Percentiles rank a stretch among this genome's conserved stretches.
Evolutionary conservation across 2,888 invertebrate genomes (phyloP).

Genomic region (Spatulosminthurus flaviceps): DNA sequence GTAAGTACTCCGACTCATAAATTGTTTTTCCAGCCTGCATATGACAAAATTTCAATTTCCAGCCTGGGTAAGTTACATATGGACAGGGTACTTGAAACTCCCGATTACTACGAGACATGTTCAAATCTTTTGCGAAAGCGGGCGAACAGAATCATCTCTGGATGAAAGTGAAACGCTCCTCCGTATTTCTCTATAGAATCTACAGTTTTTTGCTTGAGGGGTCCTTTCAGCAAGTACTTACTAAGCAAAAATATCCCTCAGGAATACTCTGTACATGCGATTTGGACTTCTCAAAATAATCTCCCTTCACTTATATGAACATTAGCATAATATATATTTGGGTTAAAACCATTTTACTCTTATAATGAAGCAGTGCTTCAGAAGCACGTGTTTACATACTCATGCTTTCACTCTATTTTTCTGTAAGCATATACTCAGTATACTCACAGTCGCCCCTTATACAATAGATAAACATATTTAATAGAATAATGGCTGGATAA

Average conservation of each 20-base stretch:
- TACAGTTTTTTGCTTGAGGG: background rate
- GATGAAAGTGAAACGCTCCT: background rate
- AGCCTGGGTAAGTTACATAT: background rate
- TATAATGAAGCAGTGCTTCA: no score
- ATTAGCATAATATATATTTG: no score
- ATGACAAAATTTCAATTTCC: background rate
- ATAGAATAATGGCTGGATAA: no score
- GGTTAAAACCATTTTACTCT: no score
- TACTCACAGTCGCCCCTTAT: no score
- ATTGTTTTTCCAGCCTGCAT: background rate
- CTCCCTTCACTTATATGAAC: no score
- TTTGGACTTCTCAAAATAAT: background rate
- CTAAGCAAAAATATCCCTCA: background rate
- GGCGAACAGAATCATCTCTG: background rate
- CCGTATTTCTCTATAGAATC: no score
- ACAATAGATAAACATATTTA: no score
- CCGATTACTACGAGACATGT: background rate
- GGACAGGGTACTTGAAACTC: conserved; percentile 10
- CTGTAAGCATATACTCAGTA: no score
- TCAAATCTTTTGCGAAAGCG: background rate
- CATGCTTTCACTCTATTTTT: no score
- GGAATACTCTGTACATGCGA: background rate
- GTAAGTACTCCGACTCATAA: background rate
- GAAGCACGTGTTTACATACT: no score
- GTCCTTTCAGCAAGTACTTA: background rate